Evolutionary conservation across 92 coral and sea anemone genomes (phyloP), one percentile per base, ranked within the genome.

Genomic region (Umimayanthus chanpuru): DNA sequence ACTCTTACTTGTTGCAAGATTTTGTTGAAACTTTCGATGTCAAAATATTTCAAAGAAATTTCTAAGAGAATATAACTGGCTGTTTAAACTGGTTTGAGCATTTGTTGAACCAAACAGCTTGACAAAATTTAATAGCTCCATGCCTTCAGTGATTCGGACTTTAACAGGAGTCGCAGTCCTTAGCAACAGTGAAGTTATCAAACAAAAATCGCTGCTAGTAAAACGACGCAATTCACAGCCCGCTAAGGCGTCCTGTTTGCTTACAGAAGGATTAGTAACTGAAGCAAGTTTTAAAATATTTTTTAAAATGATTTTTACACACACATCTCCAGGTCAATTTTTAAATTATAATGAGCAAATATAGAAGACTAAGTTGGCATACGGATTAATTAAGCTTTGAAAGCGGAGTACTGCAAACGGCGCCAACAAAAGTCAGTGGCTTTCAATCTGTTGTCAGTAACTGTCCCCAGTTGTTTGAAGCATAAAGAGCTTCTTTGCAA

Each of bases 191-290:
- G 72, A 75, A 38, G 44, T 39, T 30, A 29, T 56, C 73, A 29
- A 28, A 28, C 4, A 55, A 30, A 58, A 79, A 3, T 8, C 23
- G 36, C 53, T 30, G 85, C 58, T 55, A 80, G 26, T 68, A 81
- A 58, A 81, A 30, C 85, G 61, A 43, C 12, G 5, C 11, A 14
- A 7, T 32, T 4, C 28, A n/a, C 25, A 18, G 26, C 68, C 18
- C 10, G 25, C 28, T 9, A 28, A 58, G 10, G 72, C 73, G 49
- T 81, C 47, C 25, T 81, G 16, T 81, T 81, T 81, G 47, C 73
- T 25, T 29, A 6, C 23, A 9, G 30, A 53, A 81, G 85, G 85
- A 81, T 81, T 81, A 81, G 18, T 14, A 75, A 16, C 9, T 78
- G 39, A 44, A 9, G 40, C 41, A 50, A 53, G 67, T 78, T 49